These are phyloP conservation scores for Hephaestus fuliginosus DNA, from an alignment of 2,797 vertebrate species.

Conservation along the genomic window DNA sequence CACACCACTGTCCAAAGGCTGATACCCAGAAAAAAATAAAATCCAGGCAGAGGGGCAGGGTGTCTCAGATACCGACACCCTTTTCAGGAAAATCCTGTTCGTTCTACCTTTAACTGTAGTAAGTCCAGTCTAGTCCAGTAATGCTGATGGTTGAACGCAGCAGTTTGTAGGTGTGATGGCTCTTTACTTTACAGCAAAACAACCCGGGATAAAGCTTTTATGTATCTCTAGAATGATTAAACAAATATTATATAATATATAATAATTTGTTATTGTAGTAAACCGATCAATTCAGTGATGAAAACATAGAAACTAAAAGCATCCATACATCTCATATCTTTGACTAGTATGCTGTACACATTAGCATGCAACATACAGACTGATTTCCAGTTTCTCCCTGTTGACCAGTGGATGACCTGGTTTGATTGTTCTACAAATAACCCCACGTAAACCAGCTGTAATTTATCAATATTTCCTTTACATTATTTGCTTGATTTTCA, in stretches of 20 bases:
- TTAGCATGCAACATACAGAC: background rate
- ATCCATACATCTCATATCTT: background rate
- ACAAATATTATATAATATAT: too few species aligned
- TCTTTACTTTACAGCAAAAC: constrained; percentile 37
- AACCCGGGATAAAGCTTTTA: background rate
- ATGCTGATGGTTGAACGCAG: constrained; percentile 12
- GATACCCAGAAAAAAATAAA: too few species aligned
- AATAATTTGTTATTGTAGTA: too few species aligned
- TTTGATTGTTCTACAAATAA: background rate
- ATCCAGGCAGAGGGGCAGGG: too few species aligned
- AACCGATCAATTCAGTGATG: background rate
- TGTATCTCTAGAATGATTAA: background rate
- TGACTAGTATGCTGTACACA: background rate
- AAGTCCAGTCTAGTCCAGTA: background rate
- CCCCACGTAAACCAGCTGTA: background rate
- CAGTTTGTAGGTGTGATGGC: constrained; percentile 48
- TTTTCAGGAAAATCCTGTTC: too few species aligned
- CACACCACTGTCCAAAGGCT: too few species aligned
- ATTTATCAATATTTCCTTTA: background rate
- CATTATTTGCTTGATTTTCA: background rate
- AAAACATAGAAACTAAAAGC: background rate
- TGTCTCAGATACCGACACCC: too few species aligned
- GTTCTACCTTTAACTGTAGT: background rate
- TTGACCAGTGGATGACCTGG: background rate
- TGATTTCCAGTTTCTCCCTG: background rate